These are phyloP conservation scores for Enteromius radiatus DNA, from an alignment of 2,797 vertebrate species.

Conservation along the genomic window DNA sequence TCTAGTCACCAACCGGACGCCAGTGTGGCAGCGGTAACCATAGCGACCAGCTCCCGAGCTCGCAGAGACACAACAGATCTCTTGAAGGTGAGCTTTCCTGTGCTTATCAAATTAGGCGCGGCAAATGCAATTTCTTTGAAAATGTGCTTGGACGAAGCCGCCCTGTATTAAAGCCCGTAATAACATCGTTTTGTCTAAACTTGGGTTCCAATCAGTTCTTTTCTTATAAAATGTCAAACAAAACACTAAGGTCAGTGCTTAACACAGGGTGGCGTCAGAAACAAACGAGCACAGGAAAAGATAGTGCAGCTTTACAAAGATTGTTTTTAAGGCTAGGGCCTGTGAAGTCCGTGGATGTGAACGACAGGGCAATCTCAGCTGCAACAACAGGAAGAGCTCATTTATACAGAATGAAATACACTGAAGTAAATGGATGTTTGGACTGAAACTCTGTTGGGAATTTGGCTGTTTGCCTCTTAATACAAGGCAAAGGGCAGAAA, in stretches of 20 bases:
- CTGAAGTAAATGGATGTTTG: constrained; percentile 29
- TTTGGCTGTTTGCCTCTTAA: background rate
- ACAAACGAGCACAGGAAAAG: background rate
- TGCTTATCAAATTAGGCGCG: constrained; percentile 33
- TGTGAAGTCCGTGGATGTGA: background rate
- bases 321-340: background rate
- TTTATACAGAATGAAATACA: background rate
- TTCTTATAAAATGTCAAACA: background rate
- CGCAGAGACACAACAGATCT: constrained; percentile 24
- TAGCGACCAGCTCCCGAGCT: constrained; percentile 48
- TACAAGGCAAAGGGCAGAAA: background rate
- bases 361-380: constrained; percentile 2
- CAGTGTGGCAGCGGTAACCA: constrained; percentile 42
- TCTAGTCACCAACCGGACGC: constrained; percentile 45
- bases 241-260: background rate
- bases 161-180: background rate
- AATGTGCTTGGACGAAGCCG: background rate
- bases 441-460: constrained; percentile 6
- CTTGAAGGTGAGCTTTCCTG: constrained; percentile 19
- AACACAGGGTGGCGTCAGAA: background rate
- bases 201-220: background rate
- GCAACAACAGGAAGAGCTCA: constrained; percentile 35
- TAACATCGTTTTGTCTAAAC: background rate
- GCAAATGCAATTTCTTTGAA: constrained; percentile 38
- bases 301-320: background rate